Conservation (phyloP, 1,140 invertebrate species). For the Chlorops oryzae region DNA sequence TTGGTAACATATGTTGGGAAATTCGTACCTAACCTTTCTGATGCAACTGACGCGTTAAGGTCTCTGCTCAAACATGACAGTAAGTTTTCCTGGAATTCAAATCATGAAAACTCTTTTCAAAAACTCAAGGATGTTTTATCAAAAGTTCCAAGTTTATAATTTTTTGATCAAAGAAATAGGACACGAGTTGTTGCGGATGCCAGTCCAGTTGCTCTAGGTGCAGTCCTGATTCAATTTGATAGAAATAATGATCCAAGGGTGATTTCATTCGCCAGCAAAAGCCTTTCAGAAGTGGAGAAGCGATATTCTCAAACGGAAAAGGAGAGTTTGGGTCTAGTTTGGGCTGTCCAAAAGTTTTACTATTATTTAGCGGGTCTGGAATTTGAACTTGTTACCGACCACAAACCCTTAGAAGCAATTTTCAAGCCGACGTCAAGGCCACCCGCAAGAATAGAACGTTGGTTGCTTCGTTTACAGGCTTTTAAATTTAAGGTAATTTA, state of each 20-base stretch:
- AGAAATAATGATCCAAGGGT: constrained; percentile 4
- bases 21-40: constrained; percentile 15
- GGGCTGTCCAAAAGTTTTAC: too few relatives aligned
- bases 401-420: constrained; percentile 17
- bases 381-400: constrained; percentile 16
- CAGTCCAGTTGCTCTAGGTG: constrained; percentile 17
- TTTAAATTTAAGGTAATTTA: too few relatives aligned
- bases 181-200: constrained; percentile 17
- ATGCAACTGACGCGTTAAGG: too few relatives aligned
- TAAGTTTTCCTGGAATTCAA: constrained; percentile 5
- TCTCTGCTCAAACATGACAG: constrained; percentile 9
- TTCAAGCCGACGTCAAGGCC: too few relatives aligned
- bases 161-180: constrained; percentile 5
- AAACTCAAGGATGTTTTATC: constrained; percentile 10
- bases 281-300: constrained; percentile 10
- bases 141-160: constrained; percentile 1
- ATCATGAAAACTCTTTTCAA: constrained; percentile 9
- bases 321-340: constrained; percentile 14
- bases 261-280: constrained; percentile 14
- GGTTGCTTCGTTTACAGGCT: too few relatives aligned
- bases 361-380: constrained; percentile 10
- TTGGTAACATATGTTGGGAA: constrained; percentile 17
- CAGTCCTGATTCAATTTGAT: constrained; percentile 11
- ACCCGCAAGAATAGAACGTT: too few relatives aligned
- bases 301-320: constrained; percentile 19